Evolutionary conservation across 1,140 invertebrate genomes (phyloP).

Genomic region (Cheumatopsyche charites): DNA sequence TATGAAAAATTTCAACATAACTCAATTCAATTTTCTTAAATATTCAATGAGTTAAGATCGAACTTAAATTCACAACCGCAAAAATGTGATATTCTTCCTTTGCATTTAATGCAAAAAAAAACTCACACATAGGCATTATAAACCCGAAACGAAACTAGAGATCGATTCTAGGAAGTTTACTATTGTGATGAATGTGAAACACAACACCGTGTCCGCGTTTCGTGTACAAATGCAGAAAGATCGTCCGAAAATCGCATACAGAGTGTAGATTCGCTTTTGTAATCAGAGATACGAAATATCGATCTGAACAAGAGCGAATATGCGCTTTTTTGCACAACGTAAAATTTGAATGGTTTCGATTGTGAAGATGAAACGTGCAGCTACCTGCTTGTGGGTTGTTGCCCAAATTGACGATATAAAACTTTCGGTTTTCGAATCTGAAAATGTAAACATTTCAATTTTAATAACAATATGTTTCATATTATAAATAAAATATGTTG

Average conservation of each 20-base stretch:
- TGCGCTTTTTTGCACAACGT: conserved; percentile 40
- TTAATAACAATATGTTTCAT: too few relatives aligned
- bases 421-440: too few relatives aligned
- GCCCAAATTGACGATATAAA: too few relatives aligned
- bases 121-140: background rate
- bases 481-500: too few relatives aligned
- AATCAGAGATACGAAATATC: conserved; percentile 36
- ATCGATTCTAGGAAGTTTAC: background rate
- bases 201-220: too few relatives aligned
- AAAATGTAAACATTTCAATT: too few relatives aligned
- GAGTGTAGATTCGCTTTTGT: background rate
- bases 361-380: background rate
- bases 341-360: conserved; percentile 36
- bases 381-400: conserved; percentile 39
- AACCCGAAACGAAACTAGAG: background rate
- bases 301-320: conserved; percentile 40
- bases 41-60: too few relatives aligned
- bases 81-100: background rate
- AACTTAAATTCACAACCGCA: too few relatives aligned
- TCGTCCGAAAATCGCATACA: background rate
- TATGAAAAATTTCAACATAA: too few relatives aligned
- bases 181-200: background rate
- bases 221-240: background rate
- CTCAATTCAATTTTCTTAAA: too few relatives aligned
- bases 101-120: background rate